Percentiles rank a stretch among this genome's conserved stretches.
Evolutionary conservation across 2,888 invertebrate genomes (phyloP).

Genomic region (Trichacis sp.): DNA sequence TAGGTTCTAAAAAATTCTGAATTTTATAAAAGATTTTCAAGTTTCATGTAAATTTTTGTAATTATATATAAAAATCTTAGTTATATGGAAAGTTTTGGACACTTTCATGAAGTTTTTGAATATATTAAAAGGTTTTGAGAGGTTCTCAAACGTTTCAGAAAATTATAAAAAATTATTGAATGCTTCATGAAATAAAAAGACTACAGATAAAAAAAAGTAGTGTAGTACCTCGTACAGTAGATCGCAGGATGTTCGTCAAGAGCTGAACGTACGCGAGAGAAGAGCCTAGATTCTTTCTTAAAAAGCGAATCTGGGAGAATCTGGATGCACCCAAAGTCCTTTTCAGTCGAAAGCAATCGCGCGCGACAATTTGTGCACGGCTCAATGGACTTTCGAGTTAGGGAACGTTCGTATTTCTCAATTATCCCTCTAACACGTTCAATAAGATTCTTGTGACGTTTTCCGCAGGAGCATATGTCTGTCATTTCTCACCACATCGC

Average conservation of each 20-base stretch:
- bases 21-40: too few relatives aligned
- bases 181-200: too few relatives aligned
- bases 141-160: too few relatives aligned
- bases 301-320: constrained; percentile 10
- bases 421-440: constrained; percentile 60
- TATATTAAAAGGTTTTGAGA: too few relatives aligned
- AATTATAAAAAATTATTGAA: too few relatives aligned
- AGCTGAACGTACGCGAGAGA: constrained; percentile 24
- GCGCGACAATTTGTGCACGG: not conserved
- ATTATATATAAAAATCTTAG: too few relatives aligned
- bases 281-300: constrained; percentile 13
- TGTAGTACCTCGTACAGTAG: constrained; percentile 1
- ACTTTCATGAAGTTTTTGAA: too few relatives aligned
- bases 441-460: constrained; percentile 43
- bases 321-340: constrained; percentile 3
- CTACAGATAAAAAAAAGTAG: not conserved
- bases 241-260: constrained; percentile 9
- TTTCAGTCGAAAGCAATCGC: not conserved
- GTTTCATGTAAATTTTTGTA: too few relatives aligned
- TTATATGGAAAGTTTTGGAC: too few relatives aligned
- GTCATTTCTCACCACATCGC: constrained; percentile 16
- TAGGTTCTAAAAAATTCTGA: too few relatives aligned
- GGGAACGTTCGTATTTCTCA: constrained; percentile 49
- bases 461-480: constrained; percentile 34
- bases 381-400: not conserved